phyloP scores from a whole-genome alignment of 2,888 invertebrate species.

The Heteromyza rotundicornis region DNA sequence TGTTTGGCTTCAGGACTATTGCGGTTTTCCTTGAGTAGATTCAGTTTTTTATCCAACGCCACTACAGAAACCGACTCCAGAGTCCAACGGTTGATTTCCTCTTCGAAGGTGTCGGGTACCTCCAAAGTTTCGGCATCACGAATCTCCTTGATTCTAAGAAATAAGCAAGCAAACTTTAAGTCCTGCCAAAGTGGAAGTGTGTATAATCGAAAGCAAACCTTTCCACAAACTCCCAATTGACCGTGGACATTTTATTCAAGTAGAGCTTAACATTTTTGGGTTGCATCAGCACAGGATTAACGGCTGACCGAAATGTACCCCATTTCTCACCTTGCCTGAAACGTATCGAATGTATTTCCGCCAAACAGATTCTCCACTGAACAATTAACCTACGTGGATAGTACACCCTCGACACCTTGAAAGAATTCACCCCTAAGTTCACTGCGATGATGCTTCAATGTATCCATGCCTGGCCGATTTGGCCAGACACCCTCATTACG shows the following conservation, averaged over 20 bases:
- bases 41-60: slow-evolving; percentile 59
- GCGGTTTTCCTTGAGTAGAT: slow-evolving; percentile 37
- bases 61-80: slow-evolving; percentile 65
- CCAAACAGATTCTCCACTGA: too few species aligned
- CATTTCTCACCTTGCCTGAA: slow-evolving; percentile 64
- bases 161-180: too few species aligned
- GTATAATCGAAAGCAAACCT: slow-evolving; percentile 32
- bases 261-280: slow-evolving; percentile 66
- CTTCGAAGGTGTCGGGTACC: slow-evolving; percentile 63
- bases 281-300: slow-evolving; percentile 71
- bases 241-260: slow-evolving; percentile 63
- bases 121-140: slow-evolving; percentile 51
- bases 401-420: slow-evolving; percentile 40
- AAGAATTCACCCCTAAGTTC: slow-evolving; percentile 38
- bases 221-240: slow-evolving; percentile 56
- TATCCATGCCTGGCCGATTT: slow-evolving; percentile 55
- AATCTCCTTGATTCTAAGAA: slow-evolving; percentile 52
- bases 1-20: slow-evolving; percentile 33
- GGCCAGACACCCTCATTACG: slow-evolving; percentile 65
- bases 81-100: slow-evolving; percentile 67
- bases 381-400: slow-evolving; percentile 38
- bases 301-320: slow-evolving; percentile 70
- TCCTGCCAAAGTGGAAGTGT: neutral
- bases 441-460: slow-evolving; percentile 60
- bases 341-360: neutral